Percentiles rank a stretch among this genome's conserved stretches.
These are phyloP conservation scores for Perizoma flavofasciatum DNA, from an alignment of 2,888 invertebrate genomes.

Conservation along the genomic window DNA sequence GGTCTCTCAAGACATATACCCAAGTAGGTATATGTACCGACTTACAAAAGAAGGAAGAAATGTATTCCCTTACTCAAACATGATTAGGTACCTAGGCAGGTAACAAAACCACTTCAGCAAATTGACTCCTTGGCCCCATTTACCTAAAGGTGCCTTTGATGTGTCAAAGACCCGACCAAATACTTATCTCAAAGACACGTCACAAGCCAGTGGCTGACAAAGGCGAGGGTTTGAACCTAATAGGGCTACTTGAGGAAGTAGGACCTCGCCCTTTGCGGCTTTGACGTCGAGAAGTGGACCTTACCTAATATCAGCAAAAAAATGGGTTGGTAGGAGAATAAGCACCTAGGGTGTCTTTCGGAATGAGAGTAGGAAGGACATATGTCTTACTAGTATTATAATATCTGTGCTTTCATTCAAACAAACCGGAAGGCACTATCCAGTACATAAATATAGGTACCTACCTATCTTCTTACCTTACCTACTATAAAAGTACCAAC, in stretches of 20 bases:
- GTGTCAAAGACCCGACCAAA: slow-evolving; percentile 69
- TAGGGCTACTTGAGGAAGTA: slow-evolving; percentile 70
- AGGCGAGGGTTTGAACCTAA: slow-evolving; percentile 74
- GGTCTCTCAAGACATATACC: no score
- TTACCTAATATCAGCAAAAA: slow-evolving; percentile 46
- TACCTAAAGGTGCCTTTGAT: slow-evolving; percentile 60
- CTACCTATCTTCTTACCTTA: no score
- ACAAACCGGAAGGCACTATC: no score
- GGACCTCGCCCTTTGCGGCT: slow-evolving; percentile 61
- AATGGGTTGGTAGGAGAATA: slow-evolving; percentile 6
- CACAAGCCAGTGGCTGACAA: slow-evolving; percentile 64
- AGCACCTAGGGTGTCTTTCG: no score
- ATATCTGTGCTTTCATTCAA: no score
- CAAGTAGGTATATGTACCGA: no score
- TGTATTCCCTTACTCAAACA: slow-evolving; percentile 6
- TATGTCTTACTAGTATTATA: no score
- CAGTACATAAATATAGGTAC: no score
- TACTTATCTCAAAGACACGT: slow-evolving; percentile 80
- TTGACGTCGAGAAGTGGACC: slow-evolving; percentile 71
- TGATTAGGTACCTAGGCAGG: slow-evolving; percentile 18
- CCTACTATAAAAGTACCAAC: no score
- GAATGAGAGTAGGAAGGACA: no score
- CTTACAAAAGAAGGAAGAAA: no score
- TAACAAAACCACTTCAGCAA: slow-evolving; percentile 33
- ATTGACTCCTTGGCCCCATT: slow-evolving; percentile 45